Base-by-base conservation (phyloP, 1,140 invertebrate genomes). In the Odontomachus brunneus region DNA sequence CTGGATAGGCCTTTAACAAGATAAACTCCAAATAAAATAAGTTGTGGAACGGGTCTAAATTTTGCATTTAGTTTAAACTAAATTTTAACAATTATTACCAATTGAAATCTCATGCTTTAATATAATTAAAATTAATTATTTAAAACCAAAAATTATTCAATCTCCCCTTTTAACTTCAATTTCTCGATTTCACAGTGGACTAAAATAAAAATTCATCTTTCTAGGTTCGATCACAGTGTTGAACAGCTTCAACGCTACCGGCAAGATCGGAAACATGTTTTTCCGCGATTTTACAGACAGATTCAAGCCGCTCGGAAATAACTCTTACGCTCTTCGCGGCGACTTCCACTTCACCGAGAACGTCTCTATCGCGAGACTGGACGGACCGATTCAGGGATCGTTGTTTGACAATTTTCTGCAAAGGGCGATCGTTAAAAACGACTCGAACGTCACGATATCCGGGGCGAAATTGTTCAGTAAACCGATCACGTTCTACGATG, bases 401-500 rank as follows among this genome's bases (percentile, higher is more conserved):
- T 38, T 65, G 3, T 84, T 92, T 4, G 38, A 84, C 0, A 24
- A 53, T 11, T 90, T 92, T 59, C 17, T 83, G 0, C 26, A 89
- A 0, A 86, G 67, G 17, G 7, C 89, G 3, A 71, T 93, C 24
- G 82, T 51, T 48, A 81, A 55, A 3, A 63, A 86, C 59, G 82
- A 87, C 9, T 48, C 76, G 11, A 78, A 83, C 15, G 22, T 89
- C 7, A 72, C 49, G 0, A 78, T 93, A 14, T 62, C 81, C 4
- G 91, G 90, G 17, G 33, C 63, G 7, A 91, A 92, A 69, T 66
- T 82, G 63, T 92, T 93, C 44, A 60, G 87, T 24, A 75, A 85
- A 11, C 11, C 44, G 0, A 33, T 91, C 4, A 88, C 29, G 3
- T 91, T 93, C 62, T 22, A 83, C 4, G 57, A 74, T 55, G 24